Conservation (phyloP, 2,797 vertebrate species). For the Toxotes lorentzi region DNA sequence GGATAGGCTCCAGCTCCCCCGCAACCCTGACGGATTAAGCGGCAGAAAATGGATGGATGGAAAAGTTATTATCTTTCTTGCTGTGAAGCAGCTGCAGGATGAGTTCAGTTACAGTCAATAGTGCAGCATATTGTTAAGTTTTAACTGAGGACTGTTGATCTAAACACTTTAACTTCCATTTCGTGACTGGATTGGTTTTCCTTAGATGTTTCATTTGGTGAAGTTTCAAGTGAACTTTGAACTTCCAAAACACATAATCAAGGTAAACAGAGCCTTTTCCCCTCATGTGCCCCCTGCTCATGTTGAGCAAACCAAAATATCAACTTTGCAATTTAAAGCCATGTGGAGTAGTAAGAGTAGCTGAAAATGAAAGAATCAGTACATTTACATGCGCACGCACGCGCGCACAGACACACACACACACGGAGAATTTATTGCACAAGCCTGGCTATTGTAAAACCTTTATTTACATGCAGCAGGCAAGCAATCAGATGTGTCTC, state of each 20-base stretch:
- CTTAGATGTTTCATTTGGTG: no score
- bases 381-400: no score
- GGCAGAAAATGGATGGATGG: no score
- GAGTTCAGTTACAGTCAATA: not conserved
- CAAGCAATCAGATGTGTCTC: not conserved
- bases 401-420: no score
- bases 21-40: no score
- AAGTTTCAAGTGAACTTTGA: constrained; percentile 24
- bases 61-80: not conserved
- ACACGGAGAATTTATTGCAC: not conserved
- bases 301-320: not conserved
- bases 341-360: not conserved
- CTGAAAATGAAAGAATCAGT: not conserved
- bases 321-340: not conserved
- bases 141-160: not conserved
- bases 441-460: not conserved
- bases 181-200: not conserved
- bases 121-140: not conserved
- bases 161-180: not conserved
- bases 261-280: constrained; percentile 6
- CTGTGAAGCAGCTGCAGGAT: not conserved
- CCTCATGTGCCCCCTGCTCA: no score
- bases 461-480: not conserved
- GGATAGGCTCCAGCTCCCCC: no score
- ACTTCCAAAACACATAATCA: not conserved